phyloP scores from a whole-genome alignment of 2,888 invertebrate genomes.

The Patella ulyssiponensis region DNA sequence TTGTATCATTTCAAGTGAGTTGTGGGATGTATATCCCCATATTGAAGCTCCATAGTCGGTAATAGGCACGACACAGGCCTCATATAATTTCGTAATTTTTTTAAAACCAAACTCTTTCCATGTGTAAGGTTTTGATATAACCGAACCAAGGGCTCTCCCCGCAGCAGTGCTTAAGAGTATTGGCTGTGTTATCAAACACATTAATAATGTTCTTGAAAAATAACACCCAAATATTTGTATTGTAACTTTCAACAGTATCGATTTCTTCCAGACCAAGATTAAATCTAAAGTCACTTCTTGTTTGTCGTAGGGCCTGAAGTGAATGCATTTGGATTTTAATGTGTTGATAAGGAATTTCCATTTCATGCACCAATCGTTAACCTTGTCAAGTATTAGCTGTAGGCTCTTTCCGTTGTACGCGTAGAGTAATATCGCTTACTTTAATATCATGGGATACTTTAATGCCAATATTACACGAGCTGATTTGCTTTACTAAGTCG shows the following conservation, averaged over 20 bases:
- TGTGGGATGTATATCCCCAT: constrained; percentile 33
- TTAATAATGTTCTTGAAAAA: constrained; percentile 22
- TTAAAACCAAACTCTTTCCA: constrained; percentile 30
- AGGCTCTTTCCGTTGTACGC: too few species aligned
- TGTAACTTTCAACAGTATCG: constrained; percentile 26
- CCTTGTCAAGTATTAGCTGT: too few species aligned
- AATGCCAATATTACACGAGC: too few species aligned
- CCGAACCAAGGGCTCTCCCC: constrained; percentile 18
- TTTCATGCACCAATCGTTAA: constrained; percentile 33
- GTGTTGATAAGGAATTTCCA: constrained; percentile 32
- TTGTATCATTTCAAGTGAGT: too few species aligned
- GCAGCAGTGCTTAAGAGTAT: constrained; percentile 11
- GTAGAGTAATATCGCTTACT: too few species aligned
- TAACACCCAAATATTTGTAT: constrained; percentile 36
- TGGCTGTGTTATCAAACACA: background rate
- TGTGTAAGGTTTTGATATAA: constrained; percentile 16
- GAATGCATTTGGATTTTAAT: constrained; percentile 30
- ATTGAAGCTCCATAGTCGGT: constrained; percentile 23
- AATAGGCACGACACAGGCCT: constrained; percentile 29
- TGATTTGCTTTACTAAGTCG: too few species aligned
- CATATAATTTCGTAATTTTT: constrained; percentile 26
- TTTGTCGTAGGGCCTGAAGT: constrained; percentile 19
- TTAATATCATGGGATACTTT: too few species aligned
- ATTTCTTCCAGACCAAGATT: constrained; percentile 28
- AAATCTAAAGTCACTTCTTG: constrained; percentile 22